Conservation (phyloP, 2,797 vertebrate species). For the Lophura swinhoii region DNA sequence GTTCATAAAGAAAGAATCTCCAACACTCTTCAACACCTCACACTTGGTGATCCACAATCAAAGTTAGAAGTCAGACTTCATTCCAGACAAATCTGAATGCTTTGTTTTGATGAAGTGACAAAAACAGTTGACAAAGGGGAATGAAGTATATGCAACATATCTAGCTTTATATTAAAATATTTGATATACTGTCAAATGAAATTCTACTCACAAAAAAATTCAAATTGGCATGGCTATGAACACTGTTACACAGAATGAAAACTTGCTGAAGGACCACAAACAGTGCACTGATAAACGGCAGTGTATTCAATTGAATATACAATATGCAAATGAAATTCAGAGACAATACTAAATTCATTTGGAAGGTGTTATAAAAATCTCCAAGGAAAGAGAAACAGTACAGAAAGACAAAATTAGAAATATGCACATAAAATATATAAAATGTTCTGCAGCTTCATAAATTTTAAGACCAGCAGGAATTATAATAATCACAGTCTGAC, state of each 20-base stretch:
- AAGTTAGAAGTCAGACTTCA: slow-evolving; percentile 33
- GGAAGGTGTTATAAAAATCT: slow-evolving; percentile 55
- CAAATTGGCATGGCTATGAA: slow-evolving; percentile 73
- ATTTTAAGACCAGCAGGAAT: slow-evolving; percentile 38
- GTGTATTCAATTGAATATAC: slow-evolving; percentile 34
- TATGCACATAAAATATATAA: slow-evolving; percentile 43
- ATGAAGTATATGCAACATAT: slow-evolving; percentile 53
- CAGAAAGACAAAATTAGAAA: not conserved
- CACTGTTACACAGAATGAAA: slow-evolving; percentile 72
- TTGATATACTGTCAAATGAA: slow-evolving; percentile 67
- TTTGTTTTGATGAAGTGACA: slow-evolving; percentile 63
- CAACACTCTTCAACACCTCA: slow-evolving; percentile 5
- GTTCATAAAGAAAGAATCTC: not conserved
- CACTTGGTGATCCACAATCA: slow-evolving; percentile 14
- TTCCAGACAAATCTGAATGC: slow-evolving; percentile 56
- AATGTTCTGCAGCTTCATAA: slow-evolving; percentile 13
- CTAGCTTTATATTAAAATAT: slow-evolving; percentile 57
- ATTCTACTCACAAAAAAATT: slow-evolving; percentile 73
- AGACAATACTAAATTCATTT: slow-evolving; percentile 55
- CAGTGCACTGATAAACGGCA: slow-evolving; percentile 59
- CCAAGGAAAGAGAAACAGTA: slow-evolving; percentile 22
- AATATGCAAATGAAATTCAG: slow-evolving; percentile 40
- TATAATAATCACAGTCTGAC: slow-evolving; percentile 30
- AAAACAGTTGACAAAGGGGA: slow-evolving; percentile 52
- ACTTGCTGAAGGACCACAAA: slow-evolving; percentile 71